Evolutionary conservation across 35 echinoderm and acorn worm species (phyloP).

Genomic region (Apostichopus japonicus): DNA sequence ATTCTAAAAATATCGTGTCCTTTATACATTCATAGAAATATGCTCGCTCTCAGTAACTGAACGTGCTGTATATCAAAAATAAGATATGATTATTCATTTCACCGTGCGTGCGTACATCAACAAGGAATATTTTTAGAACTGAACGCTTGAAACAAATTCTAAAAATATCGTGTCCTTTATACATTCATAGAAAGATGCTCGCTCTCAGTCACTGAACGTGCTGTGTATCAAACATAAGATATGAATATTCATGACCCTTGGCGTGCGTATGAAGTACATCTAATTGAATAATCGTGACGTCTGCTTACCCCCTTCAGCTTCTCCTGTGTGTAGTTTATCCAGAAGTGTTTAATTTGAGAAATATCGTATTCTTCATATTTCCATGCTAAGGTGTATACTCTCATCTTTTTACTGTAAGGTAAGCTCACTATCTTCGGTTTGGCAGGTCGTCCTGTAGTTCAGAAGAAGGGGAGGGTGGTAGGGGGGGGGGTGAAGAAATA

Average conservation of each 20-base stretch:
- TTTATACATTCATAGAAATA: neutral
- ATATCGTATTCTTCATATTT: conserved; percentile 31
- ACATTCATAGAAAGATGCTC: neutral
- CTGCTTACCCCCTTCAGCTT: neutral
- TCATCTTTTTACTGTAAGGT: neutral
- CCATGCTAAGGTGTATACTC: conserved; percentile 23
- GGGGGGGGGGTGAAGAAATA: neutral
- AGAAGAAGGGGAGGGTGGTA: neutral
- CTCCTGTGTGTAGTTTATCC: conserved; percentile 6
- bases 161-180: neutral
- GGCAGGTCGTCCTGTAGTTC: neutral
- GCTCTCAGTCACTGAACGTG: neutral
- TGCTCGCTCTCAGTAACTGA: no score
- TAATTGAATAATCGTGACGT: neutral
- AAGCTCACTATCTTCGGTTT: conserved; percentile 17
- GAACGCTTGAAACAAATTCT: neutral
- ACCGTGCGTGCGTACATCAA: neutral
- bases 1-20: neutral
- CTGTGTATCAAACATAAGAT: neutral
- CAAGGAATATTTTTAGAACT: neutral
- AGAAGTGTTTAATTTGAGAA: neutral
- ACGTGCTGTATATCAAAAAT: neutral
- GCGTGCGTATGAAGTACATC: neutral
- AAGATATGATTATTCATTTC: neutral
- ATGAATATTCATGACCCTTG: neutral